Evolutionary conservation across 2,797 vertebrate species (phyloP).

Genomic region (Girardinus metallicus): DNA sequence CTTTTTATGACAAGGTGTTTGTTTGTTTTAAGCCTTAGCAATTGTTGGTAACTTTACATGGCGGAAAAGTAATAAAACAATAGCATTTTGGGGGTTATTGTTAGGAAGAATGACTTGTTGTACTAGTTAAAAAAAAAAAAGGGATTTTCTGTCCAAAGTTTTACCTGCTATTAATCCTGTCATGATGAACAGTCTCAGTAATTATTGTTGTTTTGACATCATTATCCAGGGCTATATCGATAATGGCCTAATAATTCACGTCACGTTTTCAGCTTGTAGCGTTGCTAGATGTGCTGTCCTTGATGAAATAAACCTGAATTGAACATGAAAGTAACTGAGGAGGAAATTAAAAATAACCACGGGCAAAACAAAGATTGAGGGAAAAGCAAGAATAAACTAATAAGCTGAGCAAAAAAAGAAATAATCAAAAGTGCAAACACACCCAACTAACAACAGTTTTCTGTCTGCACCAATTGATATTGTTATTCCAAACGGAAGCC

Average conservation of each 20-base stretch:
- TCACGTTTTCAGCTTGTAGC: no score
- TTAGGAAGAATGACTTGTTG: neutral
- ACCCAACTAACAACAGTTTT: neutral
- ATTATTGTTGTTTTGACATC: no score
- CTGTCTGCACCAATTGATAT: neutral
- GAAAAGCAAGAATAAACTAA: neutral
- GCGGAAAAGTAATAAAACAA: neutral
- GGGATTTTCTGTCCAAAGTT: neutral
- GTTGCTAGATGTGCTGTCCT: no score
- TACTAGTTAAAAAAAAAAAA: neutral
- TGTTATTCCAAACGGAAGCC: neutral
- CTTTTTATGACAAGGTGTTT: neutral
- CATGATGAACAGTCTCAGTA: no score
- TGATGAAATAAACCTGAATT: no score
- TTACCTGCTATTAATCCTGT: neutral
- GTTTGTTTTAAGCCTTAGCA: neutral
- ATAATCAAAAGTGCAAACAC: neutral
- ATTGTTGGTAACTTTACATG: neutral
- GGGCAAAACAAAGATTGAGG: neutral
- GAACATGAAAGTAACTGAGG: neutral
- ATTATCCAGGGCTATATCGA: no score
- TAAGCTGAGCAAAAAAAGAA: neutral
- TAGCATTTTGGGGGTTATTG: neutral
- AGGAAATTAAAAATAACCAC: neutral
- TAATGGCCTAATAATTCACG: no score